Base-by-base conservation (phyloP, 2,113 vertebrate genomes). In the Phaethornis superciliosus region DNA sequence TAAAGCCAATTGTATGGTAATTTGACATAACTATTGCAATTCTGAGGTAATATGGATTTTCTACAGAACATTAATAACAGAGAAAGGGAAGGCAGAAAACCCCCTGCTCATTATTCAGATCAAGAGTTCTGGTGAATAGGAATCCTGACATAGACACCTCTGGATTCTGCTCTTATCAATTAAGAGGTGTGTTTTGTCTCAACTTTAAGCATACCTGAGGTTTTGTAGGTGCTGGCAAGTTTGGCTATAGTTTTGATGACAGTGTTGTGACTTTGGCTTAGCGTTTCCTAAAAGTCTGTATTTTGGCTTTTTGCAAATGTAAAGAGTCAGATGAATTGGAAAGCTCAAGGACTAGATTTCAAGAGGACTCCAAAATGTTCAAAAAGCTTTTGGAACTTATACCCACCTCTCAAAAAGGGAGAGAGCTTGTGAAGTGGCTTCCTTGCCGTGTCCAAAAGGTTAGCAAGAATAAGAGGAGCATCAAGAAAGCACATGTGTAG, bases 1-100 rank as follows among this genome's bases (percentile, higher is more conserved):
- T 88, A 92, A 93, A 89, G 64, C 27, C 68, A 92, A 35, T 72
- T 85, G 67, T 85, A 37, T 90, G 69, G 40, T 94, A 90, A 92
- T 92, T 89, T 90, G 56, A 74, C 51, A 15, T 49, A 91, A 82
- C 56, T 44, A 6, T 80, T 92, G 80, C 42, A 78, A 35, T 72
- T 59, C 77, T 82, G 37, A 58, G 44, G 42, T 60, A 62, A 77
- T 7, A 72, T 4, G 72, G 49, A 14, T 56, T 55, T 22, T 63
- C 20, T 85, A 17, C 32, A 70, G 33, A 59, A 30, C 7, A 7
- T 37, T 28, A 49, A 19, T 72, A 64, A 55, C 10, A 46, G 28
- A 68, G 40, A 4, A 3, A 13, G 22, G 4, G 37, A 59, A 37
- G 15, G 26, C 37, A 27, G 33, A 62, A 49, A 72, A 76, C 49